Evolutionary conservation across 2,113 vertebrate species (phyloP).

Genomic region (Excalfactoria chinensis): DNA sequence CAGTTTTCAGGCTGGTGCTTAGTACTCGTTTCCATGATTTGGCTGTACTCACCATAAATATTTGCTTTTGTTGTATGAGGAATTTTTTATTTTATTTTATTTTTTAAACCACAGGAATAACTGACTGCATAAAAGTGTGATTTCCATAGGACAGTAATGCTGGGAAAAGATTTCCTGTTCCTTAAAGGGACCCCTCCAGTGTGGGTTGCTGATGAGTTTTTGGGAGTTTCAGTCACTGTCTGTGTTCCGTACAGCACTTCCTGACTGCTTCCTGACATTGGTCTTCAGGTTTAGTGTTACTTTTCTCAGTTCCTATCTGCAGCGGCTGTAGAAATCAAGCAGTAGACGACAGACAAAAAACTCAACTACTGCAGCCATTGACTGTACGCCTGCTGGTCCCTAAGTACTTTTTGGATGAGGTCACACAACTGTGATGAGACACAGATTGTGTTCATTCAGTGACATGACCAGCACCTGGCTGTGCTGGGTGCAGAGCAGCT

Average conservation of each 20-base stretch:
- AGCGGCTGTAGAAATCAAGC: neutral
- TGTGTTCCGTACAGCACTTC: neutral
- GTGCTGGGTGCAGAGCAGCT: neutral
- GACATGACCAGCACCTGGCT: neutral
- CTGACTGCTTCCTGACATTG: too few relatives aligned
- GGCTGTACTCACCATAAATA: neutral
- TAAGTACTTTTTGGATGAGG: neutral
- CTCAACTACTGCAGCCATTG: neutral
- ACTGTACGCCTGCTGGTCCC: neutral
- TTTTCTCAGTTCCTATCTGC: neutral
- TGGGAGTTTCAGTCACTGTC: neutral
- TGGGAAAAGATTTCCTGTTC: neutral
- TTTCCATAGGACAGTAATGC: neutral
- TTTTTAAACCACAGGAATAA: neutral
- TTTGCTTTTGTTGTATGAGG: neutral
- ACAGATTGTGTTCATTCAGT: neutral
- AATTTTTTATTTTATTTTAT: fast-evolving
- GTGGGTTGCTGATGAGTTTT: neutral
- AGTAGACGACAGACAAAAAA: neutral
- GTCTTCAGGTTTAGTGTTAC: neutral
- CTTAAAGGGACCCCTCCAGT: neutral
- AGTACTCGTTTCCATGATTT: neutral
- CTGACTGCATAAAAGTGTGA: neutral
- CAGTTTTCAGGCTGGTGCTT: neutral
- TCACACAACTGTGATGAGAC: neutral